Evolutionary conservation across 2,888 invertebrate genomes (phyloP).

Genomic region (Ryuthela nishihirai): DNA sequence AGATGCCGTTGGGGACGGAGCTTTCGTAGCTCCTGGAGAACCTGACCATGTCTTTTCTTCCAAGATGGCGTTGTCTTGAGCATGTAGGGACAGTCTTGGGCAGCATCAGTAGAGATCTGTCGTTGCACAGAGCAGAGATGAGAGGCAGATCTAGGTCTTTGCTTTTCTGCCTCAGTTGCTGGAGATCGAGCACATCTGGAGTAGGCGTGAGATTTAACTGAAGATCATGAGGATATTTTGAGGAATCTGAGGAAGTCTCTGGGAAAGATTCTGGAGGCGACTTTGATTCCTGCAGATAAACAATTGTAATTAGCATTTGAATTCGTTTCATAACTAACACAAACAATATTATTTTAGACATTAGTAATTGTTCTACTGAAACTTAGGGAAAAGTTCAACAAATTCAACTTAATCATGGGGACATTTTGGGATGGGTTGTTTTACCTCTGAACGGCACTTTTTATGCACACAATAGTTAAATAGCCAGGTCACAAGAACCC

Average conservation of each 20-base stretch:
- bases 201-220: conserved; percentile 2
- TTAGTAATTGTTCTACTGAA: no score
- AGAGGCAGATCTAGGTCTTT: conserved; percentile 84
- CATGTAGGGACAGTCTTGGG: conserved; percentile 41
- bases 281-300: neutral
- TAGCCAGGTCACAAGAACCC: no score
- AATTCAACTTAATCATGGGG: no score
- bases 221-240: neutral
- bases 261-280: neutral
- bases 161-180: conserved; percentile 79
- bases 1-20: conserved; percentile 18
- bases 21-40: conserved; percentile 30
- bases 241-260: neutral
- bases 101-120: conserved; percentile 70
- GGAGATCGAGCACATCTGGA: conserved; percentile 61
- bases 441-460: no score
- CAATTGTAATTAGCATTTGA: no score
- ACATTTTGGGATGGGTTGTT: no score
- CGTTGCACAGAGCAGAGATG: conserved; percentile 89
- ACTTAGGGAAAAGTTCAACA: no score
- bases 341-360: no score
- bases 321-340: no score
- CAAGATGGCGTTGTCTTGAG: conserved; percentile 34
- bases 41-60: conserved; percentile 26
- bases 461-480: no score